Percentiles rank a stretch among this genome's conserved stretches.
These are phyloP conservation scores for Colistium nudipinnis DNA, from an alignment of 2,113 vertebrate species.

Conservation along the genomic window DNA sequence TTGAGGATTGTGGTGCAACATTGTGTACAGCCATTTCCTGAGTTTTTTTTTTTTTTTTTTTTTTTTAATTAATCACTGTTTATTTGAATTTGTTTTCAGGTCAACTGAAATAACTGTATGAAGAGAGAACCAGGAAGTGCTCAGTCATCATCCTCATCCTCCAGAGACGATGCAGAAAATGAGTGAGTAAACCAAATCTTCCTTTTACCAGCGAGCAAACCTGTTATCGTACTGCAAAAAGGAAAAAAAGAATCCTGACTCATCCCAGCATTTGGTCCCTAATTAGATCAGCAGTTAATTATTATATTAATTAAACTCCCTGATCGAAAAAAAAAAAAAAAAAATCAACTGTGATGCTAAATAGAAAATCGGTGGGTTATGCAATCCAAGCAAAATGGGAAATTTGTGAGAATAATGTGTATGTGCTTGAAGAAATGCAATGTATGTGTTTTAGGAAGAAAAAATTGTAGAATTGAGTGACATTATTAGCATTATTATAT, in stretches of 20 bases:
- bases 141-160: no score
- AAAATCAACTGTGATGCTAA: neutral
- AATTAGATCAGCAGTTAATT: neutral
- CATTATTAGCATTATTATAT: no score
- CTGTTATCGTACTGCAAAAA: constrained; percentile 6
- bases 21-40: no score
- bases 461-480: no score
- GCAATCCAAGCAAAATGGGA: neutral
- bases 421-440: neutral
- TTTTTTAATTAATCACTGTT: no score
- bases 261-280: neutral
- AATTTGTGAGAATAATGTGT: neutral
- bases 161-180: no score
- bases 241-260: constrained; percentile 3
- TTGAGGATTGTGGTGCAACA: neutral
- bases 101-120: no score
- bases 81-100: no score
- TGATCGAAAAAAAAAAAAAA: no score
- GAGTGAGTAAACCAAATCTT: no score
- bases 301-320: constrained; percentile 1
- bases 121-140: no score
- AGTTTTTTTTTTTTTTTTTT: no score
- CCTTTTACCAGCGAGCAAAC: constrained; percentile 9
- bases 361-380: neutral
- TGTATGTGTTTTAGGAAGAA: neutral